Base-by-base conservation (phyloP, 2,113 vertebrate genomes). In the Columbina picui region DNA sequence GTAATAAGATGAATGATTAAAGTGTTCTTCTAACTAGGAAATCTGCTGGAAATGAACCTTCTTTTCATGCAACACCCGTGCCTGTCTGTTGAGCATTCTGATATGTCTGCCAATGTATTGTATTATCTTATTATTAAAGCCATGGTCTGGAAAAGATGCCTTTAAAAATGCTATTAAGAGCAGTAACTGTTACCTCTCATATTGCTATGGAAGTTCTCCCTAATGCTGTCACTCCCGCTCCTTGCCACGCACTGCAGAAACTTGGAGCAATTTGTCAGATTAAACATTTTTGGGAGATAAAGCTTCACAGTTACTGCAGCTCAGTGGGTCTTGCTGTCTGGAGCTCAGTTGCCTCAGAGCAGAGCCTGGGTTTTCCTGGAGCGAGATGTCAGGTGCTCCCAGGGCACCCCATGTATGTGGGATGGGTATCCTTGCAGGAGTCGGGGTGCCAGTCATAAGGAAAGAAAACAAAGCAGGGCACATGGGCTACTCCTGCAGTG, bases 401-500 rank as follows among this genome's bases (percentile, higher is more conserved):
- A 23, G 19, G 34, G 25, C 21, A 59, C 0, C 2, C 47, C 4
- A 0, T 12, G 64, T 39, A 41, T 26, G 25, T 43, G 26, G 26
- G 41, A 5, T 27, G 23, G 21, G 32, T 55, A 22, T 36, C 64
- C 64, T 59, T 59, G 23, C 27, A 50, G 25, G 27, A 73, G n/a
- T 61, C 2, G 1, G 10, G 34, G 12, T 67, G 16, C 45, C 13
- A 8, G 6, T 8, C 45, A 34, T 18, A 82, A 60, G 32, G 29
- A 65, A 61, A 69, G 39, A 41, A 82, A 56, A 50, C 7, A 38
- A 63, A 86, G 23, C 20, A 38, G n/a, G 50, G 16, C 61, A 36
- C 0, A 0, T 26, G 25, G 69, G 34, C 16, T 56, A 15, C 23
- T 78, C 26, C 45, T 36, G 25, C 1, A 3, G 64, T 16, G 38